These are phyloP conservation scores for Archilochus colubris DNA, from an alignment of 2,113 vertebrate species.

Conservation along the genomic window DNA sequence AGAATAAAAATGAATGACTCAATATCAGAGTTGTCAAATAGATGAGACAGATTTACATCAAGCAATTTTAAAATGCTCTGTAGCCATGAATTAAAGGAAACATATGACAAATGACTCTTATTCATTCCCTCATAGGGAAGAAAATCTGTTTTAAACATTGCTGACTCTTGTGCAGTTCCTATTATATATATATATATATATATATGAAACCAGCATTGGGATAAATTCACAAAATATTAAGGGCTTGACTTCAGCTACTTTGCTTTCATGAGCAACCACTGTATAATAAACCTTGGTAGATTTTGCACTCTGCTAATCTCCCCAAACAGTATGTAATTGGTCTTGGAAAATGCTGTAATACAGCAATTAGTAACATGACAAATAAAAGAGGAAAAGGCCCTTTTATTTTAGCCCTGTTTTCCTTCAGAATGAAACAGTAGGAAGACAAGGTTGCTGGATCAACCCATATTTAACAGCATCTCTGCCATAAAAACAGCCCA, in stretches of 20 bases:
- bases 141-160: conserved; percentile 54
- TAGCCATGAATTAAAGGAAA: conserved; percentile 54
- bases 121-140: conserved; percentile 27
- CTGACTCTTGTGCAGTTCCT: conserved; percentile 32
- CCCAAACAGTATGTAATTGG: conserved; percentile 60
- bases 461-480: conserved; percentile 9
- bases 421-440: conserved; percentile 8
- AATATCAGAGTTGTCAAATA: conserved; percentile 38
- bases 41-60: conserved; percentile 45
- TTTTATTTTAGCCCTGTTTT: conserved; percentile 48
- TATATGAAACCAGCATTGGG: not conserved
- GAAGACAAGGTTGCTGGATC: not conserved
- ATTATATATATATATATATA: not conserved
- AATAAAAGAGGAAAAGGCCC: conserved; percentile 46
- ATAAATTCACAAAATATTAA: conserved; percentile 17
- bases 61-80: conserved; percentile 53
- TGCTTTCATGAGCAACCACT: conserved; percentile 26
- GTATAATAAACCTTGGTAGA: conserved; percentile 53
- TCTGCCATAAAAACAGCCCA: not conserved
- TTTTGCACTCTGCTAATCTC: conserved; percentile 59
- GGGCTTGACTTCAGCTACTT: conserved; percentile 8
- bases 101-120: conserved; percentile 27
- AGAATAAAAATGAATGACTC: conserved; percentile 48
- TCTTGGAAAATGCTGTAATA: conserved; percentile 73
- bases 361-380: conserved; percentile 71